Conservation (phyloP, 37 sponge, comb jelly and placozoan genomes). For the Aplysina aerophoba region DNA sequence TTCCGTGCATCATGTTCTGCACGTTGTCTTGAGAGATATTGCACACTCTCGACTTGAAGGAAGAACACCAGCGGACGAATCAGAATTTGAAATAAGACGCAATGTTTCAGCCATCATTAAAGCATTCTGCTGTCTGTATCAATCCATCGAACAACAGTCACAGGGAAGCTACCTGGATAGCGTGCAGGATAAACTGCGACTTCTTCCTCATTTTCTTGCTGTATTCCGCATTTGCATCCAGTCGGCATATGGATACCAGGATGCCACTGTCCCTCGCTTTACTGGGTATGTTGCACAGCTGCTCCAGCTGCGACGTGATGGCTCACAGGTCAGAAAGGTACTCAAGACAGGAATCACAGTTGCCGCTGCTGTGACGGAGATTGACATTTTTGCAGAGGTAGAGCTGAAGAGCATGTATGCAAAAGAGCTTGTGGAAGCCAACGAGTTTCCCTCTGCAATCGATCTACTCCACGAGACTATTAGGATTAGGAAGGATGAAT, state of each 20-base stretch:
- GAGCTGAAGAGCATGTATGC: background rate
- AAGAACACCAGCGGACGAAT: no score
- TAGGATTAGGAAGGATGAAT: background rate
- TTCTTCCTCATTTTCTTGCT: conserved; percentile 2
- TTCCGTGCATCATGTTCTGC: background rate
- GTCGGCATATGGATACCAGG: background rate
- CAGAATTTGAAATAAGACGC: no score
- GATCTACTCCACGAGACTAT: background rate
- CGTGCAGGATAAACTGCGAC: background rate
- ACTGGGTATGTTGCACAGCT: background rate
- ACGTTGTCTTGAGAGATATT: background rate
- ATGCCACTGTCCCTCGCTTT: background rate
- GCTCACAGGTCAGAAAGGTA: background rate
- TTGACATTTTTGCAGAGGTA: no score
- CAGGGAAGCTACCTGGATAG: background rate
- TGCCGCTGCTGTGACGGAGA: background rate
- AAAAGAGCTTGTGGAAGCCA: background rate
- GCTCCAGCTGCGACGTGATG: background rate
- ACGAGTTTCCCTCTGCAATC: background rate
- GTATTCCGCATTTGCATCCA: background rate
- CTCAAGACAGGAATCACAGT: background rate
- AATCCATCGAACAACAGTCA: background rate
- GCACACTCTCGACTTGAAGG: background rate
- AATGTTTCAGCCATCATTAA: background rate
- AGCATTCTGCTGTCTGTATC: background rate